Evolutionary conservation across 2,113 vertebrate genomes (phyloP).

Genomic region (Python bivittatus): DNA sequence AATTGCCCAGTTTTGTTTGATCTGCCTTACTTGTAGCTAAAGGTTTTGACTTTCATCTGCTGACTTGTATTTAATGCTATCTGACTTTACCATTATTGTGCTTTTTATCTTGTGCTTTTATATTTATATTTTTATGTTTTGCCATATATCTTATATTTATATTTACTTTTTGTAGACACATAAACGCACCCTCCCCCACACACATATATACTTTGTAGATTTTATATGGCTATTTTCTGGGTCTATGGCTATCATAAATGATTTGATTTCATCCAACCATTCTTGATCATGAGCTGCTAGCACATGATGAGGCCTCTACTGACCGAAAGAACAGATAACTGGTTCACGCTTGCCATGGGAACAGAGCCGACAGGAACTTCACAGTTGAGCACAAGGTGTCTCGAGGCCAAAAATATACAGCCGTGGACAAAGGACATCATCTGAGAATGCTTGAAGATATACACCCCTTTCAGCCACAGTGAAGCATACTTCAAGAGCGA

Average conservation of each 20-base stretch:
- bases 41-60: no score
- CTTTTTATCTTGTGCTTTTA: no score
- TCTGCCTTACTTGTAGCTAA: no score
- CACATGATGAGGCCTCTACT: neutral
- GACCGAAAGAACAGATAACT: neutral
- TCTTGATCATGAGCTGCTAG: neutral
- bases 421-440: neutral
- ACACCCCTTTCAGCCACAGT: neutral
- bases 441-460: neutral
- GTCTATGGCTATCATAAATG: neutral
- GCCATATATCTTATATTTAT: neutral
- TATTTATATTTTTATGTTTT: no score
- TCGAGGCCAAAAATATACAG: neutral
- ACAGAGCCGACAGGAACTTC: neutral
- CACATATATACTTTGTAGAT: neutral
- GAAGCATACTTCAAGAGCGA: neutral
- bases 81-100: no score
- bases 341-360: neutral
- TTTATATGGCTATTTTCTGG: neutral
- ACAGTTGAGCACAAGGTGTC: neutral
- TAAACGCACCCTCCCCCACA: neutral
- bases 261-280: neutral
- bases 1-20: no score
- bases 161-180: neutral
- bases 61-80: no score